Conservation (phyloP, 2,888 invertebrate species). For the Zonitis immaculata region DNA sequence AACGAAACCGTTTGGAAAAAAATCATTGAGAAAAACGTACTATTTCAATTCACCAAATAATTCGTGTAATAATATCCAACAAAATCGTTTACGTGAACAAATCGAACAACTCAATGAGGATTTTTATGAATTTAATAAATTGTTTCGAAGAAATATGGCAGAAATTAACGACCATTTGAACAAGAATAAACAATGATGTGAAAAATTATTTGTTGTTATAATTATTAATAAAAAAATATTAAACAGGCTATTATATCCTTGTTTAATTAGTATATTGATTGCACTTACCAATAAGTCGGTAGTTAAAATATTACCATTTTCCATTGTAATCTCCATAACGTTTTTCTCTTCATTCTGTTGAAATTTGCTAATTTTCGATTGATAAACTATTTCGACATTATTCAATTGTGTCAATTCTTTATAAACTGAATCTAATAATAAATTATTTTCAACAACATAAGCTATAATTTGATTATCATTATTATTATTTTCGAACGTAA, state of each 20-base stretch:
- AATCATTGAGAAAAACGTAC: slow-evolving; percentile 21
- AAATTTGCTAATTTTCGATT: slow-evolving; percentile 65
- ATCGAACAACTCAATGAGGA: slow-evolving; percentile 34
- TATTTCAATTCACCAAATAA: slow-evolving; percentile 18
- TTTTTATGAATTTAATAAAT: slow-evolving; percentile 30
- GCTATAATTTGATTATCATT: slow-evolving; percentile 69
- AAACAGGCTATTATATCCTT: too few relatives aligned
- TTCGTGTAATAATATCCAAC: slow-evolving; percentile 17
- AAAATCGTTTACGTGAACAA: slow-evolving; percentile 22
- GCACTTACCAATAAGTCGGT: slow-evolving; percentile 70
- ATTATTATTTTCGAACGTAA: slow-evolving; percentile 70
- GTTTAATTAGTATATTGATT: too few relatives aligned
- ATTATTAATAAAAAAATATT: too few relatives aligned
- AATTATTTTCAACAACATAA: slow-evolving; percentile 91
- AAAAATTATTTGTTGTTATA: too few relatives aligned
- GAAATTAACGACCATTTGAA: slow-evolving; percentile 14
- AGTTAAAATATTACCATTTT: slow-evolving; percentile 59
- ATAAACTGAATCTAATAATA: slow-evolving; percentile 71
- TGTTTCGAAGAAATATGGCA: slow-evolving; percentile 34
- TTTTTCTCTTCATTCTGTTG: slow-evolving; percentile 44
- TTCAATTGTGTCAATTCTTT: slow-evolving; percentile 51
- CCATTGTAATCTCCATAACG: slow-evolving; percentile 54
- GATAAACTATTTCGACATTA: slow-evolving; percentile 65
- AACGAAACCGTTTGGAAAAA: slow-evolving; percentile 47
- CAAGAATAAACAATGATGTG: not conserved